Base-by-base conservation (phyloP, 2,797 vertebrate genomes). In the Syngnathus acus region DNA sequence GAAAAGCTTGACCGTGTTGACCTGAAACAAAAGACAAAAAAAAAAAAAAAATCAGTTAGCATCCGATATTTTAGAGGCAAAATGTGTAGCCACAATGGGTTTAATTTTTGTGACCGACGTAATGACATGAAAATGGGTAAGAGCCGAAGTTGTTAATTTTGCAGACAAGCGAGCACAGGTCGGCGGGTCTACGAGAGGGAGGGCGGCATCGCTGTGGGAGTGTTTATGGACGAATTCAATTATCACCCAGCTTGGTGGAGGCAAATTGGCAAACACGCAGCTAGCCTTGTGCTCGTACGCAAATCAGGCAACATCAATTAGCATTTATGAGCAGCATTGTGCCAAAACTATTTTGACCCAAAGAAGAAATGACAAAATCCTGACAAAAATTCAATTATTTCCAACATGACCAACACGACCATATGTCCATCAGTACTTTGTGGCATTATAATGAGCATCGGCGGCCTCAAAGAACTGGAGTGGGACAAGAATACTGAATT, bases 11-110 rank as follows among this genome's bases (percentile, higher is more conserved):
- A 55, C 38, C 54, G 65, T 55, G 50, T 42, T 23, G n/a, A 67
- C 71, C 84, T 84, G 77, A 43, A 68, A 77, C 23, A 62, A 21
- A 51, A n/a, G 3, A 62, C 11, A 45, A 57, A 32, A 6, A 5
- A 5, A 32, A 2, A 5, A 1, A 48, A 11, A 2, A 11, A 9
- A 9, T 48, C 16, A 6, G 32, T 58, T 32, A 38, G 53, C 23
- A 23, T 9, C 21, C 14, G 48, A n/a, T 21, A 53, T 53, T 1
- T 23, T 23, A 19, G 5, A 19, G 17, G 19, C 48, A 19, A 8
- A 50, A 2, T 2, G 47, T 50, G 19, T 17, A 17, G 14, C 4
- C 48, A 48, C 47, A 48, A 48, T 19, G 2, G 16, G 42, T 11
- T 43, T 11, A 9, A 43, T 43, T 43, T 43, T 43, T 9, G 10